Evolutionary conservation across 2,113 vertebrate species (phyloP), one percentile per base, ranked within the genome.

Genomic region (Hippocampus mohnikei): DNA sequence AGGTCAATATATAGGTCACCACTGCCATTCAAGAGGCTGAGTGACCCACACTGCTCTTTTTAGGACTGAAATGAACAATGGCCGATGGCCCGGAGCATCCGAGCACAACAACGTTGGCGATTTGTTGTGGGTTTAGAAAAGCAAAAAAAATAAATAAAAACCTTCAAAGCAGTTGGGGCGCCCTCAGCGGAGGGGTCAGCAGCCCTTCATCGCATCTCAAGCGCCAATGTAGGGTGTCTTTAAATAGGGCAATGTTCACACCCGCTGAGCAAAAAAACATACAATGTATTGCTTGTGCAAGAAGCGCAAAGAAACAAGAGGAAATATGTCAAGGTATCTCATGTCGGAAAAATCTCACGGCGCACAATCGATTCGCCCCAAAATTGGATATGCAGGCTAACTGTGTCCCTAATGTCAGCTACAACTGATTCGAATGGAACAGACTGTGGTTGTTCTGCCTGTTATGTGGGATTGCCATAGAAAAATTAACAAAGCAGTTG

Each of bases 191-290:
- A 70, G 73, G 73, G 76, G 71, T 84, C 75, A 77, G 9, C 29
- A 42, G 41, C 62, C 71, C 71, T 23, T 69, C 70, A 0, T 33
- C 70, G 75, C 76, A 64, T 87, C 79, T 83, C 75, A 62, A 80
- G 15, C 44, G 62, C 37, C 70, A 37, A 73, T 29, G 62, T 73
- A 53, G 71, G 74, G 56, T 27, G 20, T 71, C 73, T 59, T 75
- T 88, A 91, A 88, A 88, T 89, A 77, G 91, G 83, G 55, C 90
- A 81, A 87, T 88, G 79, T 90, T 91, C 84, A 91, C 88, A 87
- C 85, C 78, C 20, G 40, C 78, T 90, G 88, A 84, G 29, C 85
- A 84, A 33, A 87, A 84, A 88, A 71, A 69, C 78, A 79, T 53
- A 81, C 64, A 84, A 85, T 81, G 77, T 79, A 84, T 73, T 81